Conservation (phyloP, 92 coral and sea anemone genomes). For the Heliopora coerulea region DNA sequence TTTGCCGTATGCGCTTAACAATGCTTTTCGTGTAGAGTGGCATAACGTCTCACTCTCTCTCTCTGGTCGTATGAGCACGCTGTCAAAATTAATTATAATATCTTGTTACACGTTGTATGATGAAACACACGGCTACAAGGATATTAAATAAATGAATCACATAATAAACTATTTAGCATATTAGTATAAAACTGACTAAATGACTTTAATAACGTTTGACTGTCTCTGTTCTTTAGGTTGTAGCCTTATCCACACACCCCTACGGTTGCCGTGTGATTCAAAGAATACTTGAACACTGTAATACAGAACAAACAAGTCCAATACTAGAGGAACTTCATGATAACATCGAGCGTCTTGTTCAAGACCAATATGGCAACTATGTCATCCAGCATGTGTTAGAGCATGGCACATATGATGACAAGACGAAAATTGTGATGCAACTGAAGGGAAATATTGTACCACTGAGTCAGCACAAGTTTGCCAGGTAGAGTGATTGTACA, state of each 20-base stretch:
- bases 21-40: no score
- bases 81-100: no score
- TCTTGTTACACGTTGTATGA: no score
- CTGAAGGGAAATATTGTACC: conserved; percentile 78
- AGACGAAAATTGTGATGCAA: conserved; percentile 87
- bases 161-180: no score
- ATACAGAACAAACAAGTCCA: conserved; percentile 81
- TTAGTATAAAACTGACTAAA: no score
- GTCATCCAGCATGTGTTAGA: conserved; percentile 97
- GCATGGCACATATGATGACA: conserved; percentile 94
- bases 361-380: conserved; percentile 98
- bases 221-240: conserved; percentile 71
- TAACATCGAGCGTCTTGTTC: conserved; percentile 90
- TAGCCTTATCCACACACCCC: conserved; percentile 93
- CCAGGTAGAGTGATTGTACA: conserved; percentile 68
- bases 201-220: no score
- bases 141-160: no score
- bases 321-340: conserved; percentile 87
- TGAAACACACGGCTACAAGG: no score
- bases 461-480: conserved; percentile 98
- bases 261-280: conserved; percentile 98
- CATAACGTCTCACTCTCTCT: no score
- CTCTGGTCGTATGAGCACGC: no score
- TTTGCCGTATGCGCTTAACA: no score
- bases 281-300: conserved; percentile 93